phyloP scores from a whole-genome alignment of 1,140 invertebrate genomes.

The Euwallacea similis region DNA sequence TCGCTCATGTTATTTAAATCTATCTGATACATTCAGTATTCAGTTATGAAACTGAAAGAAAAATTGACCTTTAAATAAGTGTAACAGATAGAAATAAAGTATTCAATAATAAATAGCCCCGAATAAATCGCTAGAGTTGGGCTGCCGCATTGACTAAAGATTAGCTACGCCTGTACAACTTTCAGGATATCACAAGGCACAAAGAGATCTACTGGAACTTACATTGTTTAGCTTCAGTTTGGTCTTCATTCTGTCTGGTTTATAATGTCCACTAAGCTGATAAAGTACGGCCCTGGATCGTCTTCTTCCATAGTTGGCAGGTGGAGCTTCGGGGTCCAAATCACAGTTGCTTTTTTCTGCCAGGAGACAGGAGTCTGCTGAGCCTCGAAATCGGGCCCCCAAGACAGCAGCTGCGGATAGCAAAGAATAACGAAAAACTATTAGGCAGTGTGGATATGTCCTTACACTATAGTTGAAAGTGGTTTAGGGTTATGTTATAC shows the following conservation, averaged over 20 bases:
- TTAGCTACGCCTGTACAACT: too few relatives aligned
- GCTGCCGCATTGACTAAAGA: too few relatives aligned
- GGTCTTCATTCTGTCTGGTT: conserved; percentile 88
- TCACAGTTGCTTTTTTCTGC: conserved; percentile 77
- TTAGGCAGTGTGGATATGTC: conserved; percentile 32
- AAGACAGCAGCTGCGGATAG: conserved; percentile 66
- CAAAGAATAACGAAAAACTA: conserved; percentile 45
- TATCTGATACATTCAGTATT: too few relatives aligned
- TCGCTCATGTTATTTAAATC: too few relatives aligned
- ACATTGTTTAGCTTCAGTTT: conserved; percentile 95
- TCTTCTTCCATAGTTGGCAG: conserved; percentile 85
- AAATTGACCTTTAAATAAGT: too few relatives aligned
- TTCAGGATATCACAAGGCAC: too few relatives aligned
- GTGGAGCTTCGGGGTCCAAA: conserved; percentile 77
- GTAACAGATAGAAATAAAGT: too few relatives aligned
- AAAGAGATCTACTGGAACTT: conserved; percentile 55
- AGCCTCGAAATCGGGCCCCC: conserved; percentile 66
- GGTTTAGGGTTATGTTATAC: neutral
- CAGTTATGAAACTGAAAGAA: too few relatives aligned
- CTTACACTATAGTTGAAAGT: conserved; percentile 28
- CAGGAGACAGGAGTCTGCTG: conserved; percentile 66
- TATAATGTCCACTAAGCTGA: conserved; percentile 94
- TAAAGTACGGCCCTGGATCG: conserved; percentile 93
- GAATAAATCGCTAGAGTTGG: too few relatives aligned
- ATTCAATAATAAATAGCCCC: too few relatives aligned